Base-by-base conservation (phyloP, 2,113 vertebrate genomes). In the Psilopsiagon aymara region DNA sequence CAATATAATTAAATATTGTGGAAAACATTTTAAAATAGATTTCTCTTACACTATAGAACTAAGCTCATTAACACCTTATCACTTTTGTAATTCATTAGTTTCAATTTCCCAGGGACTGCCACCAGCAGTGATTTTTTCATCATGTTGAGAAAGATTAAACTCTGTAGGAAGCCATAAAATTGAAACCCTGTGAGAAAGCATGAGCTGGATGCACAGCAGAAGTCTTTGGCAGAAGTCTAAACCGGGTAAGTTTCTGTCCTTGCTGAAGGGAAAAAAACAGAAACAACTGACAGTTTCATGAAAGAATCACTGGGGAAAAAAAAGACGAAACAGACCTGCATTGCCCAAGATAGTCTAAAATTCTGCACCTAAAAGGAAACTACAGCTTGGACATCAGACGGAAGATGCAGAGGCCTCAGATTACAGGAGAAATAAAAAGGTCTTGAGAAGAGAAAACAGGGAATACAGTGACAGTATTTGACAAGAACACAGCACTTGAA, bases 21-120 rank as follows among this genome's bases (percentile, higher is more conserved):
- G 76, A 87, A 77, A 79, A 49, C 23, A 17, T 20, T 79, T 91
- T 77, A 91, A 91, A 94, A 85, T 66, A 91, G 52, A 49, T 85
- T 82, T 82, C 8, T 82, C 60, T 91, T 71, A 37, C 41, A 60
- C 18, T 91, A 14, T 35, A 75, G 46, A 84, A 78, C 62, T 47
- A 91, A 82, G 17, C 74, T 95, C 44, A 80, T 95, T 94, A 97
- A 62, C 73, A 84, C 73, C 60, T 67, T 37, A 86, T 73, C 70
- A 66, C 49, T 87, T 92, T 62, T 3, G 2, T 92, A 89, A 94
- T 91, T 95, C 47, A 87, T 90, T 92, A 73, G 28, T 69, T 92
- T 79, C 10, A 55, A n/a, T 94, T 89, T 94, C 67, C 27, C 70
- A 87, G 47, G 57, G 85, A 73, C 41, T 82, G 62, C 62, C 53